phyloP scores from a whole-genome alignment of 2,888 invertebrate species.

The Rhagonycha fulva region DNA sequence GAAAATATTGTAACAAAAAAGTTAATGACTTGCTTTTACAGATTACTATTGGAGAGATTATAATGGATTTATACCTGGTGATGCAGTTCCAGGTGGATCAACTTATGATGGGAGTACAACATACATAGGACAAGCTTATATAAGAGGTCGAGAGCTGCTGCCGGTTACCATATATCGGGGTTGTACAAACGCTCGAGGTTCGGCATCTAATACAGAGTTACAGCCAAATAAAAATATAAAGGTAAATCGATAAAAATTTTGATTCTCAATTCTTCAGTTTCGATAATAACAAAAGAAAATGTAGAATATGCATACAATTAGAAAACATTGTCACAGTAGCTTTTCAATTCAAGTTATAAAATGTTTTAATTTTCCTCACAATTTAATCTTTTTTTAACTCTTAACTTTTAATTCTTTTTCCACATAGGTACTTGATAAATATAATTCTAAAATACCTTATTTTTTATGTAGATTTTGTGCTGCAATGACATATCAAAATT shows the following conservation, averaged over 20 bases:
- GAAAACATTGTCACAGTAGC: no score
- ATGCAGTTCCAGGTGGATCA: conserved; percentile 11
- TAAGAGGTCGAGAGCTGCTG: neutral
- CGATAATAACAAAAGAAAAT: no score
- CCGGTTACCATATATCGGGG: conserved; percentile 6
- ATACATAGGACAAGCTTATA: conserved; percentile 9
- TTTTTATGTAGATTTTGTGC: neutral
- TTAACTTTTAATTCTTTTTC: no score
- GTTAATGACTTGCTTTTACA: neutral
- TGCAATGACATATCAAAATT: neutral
- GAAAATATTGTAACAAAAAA: neutral
- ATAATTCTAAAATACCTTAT: neutral
- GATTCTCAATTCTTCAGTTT: no score
- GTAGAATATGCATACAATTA: neutral
- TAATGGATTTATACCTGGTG: neutral
- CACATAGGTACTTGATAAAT: neutral
- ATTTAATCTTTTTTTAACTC: no score
- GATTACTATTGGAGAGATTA: conserved; percentile 15
- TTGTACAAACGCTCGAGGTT: neutral
- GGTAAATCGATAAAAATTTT: neutral
- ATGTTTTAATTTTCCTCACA: no score
- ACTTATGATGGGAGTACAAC: conserved; percentile 2
- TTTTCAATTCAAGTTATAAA: no score
- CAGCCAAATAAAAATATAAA: neutral
- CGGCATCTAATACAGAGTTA: neutral